Percentiles rank a stretch among this genome's conserved stretches.
phyloP scores from a whole-genome alignment of 1,140 invertebrate genomes.

The Drosophila nannoptera region DNA sequence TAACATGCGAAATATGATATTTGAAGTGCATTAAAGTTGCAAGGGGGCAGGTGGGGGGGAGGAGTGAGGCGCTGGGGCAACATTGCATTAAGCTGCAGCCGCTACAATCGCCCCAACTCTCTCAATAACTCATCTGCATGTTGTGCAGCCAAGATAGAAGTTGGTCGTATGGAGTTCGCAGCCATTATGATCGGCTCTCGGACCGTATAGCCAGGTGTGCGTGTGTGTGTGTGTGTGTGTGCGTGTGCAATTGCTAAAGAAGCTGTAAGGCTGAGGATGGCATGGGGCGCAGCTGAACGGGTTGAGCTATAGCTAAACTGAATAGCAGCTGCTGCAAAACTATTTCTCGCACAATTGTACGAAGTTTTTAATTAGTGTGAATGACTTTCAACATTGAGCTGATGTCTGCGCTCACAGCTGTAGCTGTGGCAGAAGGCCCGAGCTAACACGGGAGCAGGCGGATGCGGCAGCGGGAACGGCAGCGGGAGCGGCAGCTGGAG shows the following conservation, averaged over 20 bases:
- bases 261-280: conserved; percentile 5
- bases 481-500: neutral
- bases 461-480: neutral
- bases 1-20: neutral
- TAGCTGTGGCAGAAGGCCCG: conserved; percentile 17
- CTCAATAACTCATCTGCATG: conserved; percentile 45
- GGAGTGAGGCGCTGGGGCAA: neutral
- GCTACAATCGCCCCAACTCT: conserved; percentile 7
- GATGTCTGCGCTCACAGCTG: conserved; percentile 35
- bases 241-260: conserved; percentile 29
- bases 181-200: conserved; percentile 36
- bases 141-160: conserved; percentile 29
- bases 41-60: neutral
- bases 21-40: conserved; percentile 28
- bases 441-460: neutral
- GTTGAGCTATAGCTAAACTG: conserved; percentile 33
- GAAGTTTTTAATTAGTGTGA: conserved; percentile 79
- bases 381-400: conserved; percentile 75
- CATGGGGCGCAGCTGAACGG: neutral
- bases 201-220: conserved; percentile 10
- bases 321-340: conserved; percentile 69
- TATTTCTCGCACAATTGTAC: conserved; percentile 76
- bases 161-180: conserved; percentile 31
- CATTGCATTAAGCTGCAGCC: neutral
- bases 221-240: conserved; percentile 7